Evolutionary conservation across 1,140 invertebrate species (phyloP).

Genomic region (Drosophila navojoa): DNA sequence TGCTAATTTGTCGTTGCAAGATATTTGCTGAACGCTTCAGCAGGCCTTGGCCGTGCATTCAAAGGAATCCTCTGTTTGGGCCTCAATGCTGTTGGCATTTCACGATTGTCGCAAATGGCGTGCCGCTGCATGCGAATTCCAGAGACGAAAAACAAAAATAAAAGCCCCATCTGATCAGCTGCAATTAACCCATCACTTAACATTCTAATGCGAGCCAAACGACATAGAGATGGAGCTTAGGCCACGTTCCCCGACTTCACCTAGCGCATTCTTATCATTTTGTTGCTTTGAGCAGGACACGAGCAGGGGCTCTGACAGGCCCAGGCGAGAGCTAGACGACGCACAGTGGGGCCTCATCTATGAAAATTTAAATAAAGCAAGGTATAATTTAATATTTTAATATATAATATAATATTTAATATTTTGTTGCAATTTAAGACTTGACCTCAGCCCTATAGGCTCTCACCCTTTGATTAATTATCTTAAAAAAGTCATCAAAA

Average conservation of each 20-base stretch:
- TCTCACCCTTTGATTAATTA: no score
- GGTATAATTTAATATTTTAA: no score
- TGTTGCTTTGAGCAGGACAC: slow-evolving; percentile 3
- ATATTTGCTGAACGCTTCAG: slow-evolving; percentile 42
- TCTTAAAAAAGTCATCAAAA: no score
- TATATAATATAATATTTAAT: no score
- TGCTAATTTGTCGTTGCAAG: slow-evolving; percentile 48
- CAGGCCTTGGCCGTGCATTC: slow-evolving; percentile 4
- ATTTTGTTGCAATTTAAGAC: no score
- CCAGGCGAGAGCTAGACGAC: slow-evolving; percentile 21
- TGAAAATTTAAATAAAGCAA: no score
- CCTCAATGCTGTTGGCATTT: background rate
- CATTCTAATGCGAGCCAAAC: slow-evolving; percentile 61
- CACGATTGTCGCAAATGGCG: slow-evolving; percentile 7
- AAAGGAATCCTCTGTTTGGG: slow-evolving; percentile 12
- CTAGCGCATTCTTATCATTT: slow-evolving; percentile 30
- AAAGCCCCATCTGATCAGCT: slow-evolving; percentile 23
- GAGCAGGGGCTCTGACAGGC: slow-evolving; percentile 13
- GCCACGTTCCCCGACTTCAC: background rate
- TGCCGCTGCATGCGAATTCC: slow-evolving; percentile 2
- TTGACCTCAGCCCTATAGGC: no score
- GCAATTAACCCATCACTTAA: slow-evolving; percentile 78
- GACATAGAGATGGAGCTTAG: background rate
- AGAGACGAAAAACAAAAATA: slow-evolving; percentile 9
- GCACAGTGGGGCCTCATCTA: no score